Conservation (phyloP, 2,888 invertebrate genomes). For the Scaptomyza polygonia region DNA sequence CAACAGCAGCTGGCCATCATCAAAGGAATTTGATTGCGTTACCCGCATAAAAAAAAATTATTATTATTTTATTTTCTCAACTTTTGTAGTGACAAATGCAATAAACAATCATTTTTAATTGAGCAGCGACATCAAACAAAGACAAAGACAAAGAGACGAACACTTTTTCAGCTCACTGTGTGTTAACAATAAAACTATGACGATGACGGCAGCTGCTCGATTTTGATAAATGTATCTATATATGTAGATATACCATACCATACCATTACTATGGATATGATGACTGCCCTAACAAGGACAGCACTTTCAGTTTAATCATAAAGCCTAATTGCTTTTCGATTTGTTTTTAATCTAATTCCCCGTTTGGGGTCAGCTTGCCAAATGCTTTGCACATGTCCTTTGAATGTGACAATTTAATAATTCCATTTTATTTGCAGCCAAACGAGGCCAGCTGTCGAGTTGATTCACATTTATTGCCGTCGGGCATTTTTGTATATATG, state of each 20-base stretch:
- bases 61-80: constrained; percentile 18
- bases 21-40: constrained; percentile 64
- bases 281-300: constrained; percentile 20
- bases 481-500: background rate
- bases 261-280: no score
- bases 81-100: constrained; percentile 68
- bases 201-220: constrained; percentile 62
- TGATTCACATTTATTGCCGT: background rate
- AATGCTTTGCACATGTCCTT: background rate
- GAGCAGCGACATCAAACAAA: constrained; percentile 41
- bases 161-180: constrained; percentile 11
- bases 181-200: constrained; percentile 35
- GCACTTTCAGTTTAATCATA: constrained; percentile 7
- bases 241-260: no score
- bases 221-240: background rate
- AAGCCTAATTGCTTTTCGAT: constrained; percentile 3
- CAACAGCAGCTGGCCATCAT: constrained; percentile 51
- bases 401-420: background rate
- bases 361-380: background rate
- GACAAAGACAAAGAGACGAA: constrained; percentile 14
- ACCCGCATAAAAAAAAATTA: constrained; percentile 53
- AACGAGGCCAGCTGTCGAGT: background rate
- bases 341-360: background rate
- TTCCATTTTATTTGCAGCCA: background rate
- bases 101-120: constrained; percentile 75